Conservation (phyloP, 2,888 invertebrate species). For the Tetheella fluctuosa region DNA sequence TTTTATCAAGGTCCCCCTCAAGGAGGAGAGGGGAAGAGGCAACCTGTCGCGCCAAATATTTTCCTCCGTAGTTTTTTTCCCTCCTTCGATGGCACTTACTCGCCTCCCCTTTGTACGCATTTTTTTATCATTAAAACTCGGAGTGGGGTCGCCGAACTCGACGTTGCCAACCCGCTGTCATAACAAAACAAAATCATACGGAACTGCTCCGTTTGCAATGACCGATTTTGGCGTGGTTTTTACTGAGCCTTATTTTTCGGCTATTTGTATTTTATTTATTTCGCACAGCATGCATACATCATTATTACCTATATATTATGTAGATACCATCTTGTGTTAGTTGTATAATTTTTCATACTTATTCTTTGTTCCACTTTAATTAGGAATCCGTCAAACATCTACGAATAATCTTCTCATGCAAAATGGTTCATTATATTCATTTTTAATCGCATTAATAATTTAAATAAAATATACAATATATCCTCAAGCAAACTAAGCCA, state of each 20-base stretch:
- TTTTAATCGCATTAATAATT: no score
- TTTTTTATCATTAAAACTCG: slow-evolving; percentile 84
- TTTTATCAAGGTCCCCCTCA: slow-evolving; percentile 75
- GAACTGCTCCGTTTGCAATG: slow-evolving; percentile 62
- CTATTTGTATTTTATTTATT: not conserved
- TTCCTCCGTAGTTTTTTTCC: slow-evolving; percentile 83
- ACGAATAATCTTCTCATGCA: no score
- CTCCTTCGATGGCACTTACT: slow-evolving; percentile 83
- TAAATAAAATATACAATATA: no score
- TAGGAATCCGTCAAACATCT: no score
- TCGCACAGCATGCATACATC: not conserved
- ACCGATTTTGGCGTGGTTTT: slow-evolving; percentile 38
- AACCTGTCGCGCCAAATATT: slow-evolving; percentile 85
- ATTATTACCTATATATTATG: not conserved
- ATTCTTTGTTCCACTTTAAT: no score
- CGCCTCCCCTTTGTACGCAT: slow-evolving; percentile 81
- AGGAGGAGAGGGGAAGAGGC: slow-evolving; percentile 52
- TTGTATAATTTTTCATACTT: no score
- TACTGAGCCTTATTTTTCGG: no score
- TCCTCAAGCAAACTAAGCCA: no score
- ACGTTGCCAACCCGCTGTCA: slow-evolving; percentile 80
- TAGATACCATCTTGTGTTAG: no score
- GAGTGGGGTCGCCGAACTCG: slow-evolving; percentile 82
- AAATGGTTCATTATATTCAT: no score
- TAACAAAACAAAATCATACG: slow-evolving; percentile 80